These are phyloP conservation scores for Thymelicus lineola DNA, from an alignment of 2,888 invertebrate genomes.

Conservation along the genomic window DNA sequence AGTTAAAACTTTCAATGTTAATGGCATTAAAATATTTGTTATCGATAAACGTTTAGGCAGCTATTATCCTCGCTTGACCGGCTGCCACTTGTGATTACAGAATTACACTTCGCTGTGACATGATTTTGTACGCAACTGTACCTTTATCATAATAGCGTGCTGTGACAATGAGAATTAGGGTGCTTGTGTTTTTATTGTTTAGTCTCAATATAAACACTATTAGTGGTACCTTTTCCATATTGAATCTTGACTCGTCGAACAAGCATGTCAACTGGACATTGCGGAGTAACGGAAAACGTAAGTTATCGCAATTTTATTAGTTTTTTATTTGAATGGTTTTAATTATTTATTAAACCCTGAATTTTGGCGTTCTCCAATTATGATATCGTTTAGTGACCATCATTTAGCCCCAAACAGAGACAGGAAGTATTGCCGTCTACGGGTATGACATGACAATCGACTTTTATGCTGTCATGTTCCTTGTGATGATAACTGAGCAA, in stretches of 20 bases:
- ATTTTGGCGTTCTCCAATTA: no score
- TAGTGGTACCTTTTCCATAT: conserved; percentile 14
- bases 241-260: conserved; percentile 44
- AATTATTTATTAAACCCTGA: no score
- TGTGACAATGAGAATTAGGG: conserved; percentile 16
- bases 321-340: not conserved
- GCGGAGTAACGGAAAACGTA: conserved; percentile 70
- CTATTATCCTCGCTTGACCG: not conserved
- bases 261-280: conserved; percentile 60
- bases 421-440: no score
- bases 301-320: conserved; percentile 51
- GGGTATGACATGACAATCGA: no score
- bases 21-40: not conserved
- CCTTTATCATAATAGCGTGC: not conserved
- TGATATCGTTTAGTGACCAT: no score
- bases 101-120: not conserved
- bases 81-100: conserved; percentile 9
- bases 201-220: conserved; percentile 20
- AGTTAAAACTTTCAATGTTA: not conserved
- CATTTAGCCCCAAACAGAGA: no score
- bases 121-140: not conserved
- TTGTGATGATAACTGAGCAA: no score
- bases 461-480: no score
- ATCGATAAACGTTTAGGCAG: conserved; percentile 1
- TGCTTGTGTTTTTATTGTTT: conserved; percentile 7